phyloP scores from a whole-genome alignment of 2,888 invertebrate genomes.

The Biston betularia region DNA sequence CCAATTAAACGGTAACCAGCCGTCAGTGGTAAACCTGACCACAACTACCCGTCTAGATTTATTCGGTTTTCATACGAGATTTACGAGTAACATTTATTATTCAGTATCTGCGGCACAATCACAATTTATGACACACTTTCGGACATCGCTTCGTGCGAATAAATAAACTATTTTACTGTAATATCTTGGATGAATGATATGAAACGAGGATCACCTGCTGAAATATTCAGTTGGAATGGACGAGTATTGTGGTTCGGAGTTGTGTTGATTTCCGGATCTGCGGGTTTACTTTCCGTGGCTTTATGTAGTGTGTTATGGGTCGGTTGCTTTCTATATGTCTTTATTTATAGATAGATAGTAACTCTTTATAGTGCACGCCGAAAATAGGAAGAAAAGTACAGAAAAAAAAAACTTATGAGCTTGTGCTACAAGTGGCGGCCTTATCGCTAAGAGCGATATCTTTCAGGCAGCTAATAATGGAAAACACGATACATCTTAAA shows the following conservation, averaged over 20 bases:
- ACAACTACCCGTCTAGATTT: constrained; percentile 76
- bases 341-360: no score
- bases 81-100: constrained; percentile 82
- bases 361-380: no score
- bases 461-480: no score
- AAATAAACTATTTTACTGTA: constrained; percentile 68
- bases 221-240: constrained; percentile 29
- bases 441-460: no score
- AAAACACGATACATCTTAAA: no score
- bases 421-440: no score
- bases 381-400: no score
- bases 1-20: constrained; percentile 23
- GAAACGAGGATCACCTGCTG: constrained; percentile 28
- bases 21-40: constrained; percentile 65
- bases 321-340: no score
- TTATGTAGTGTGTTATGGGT: neutral
- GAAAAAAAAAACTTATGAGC: no score
- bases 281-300: neutral
- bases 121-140: constrained; percentile 80
- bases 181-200: constrained; percentile 43
- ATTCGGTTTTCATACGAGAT: constrained; percentile 82
- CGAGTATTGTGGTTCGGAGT: neutral
- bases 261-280: constrained; percentile 7
- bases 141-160: constrained; percentile 68
- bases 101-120: constrained; percentile 79